Base-by-base conservation (phyloP, 2,888 invertebrate genomes). In the Leptinotarsa peninsularis region DNA sequence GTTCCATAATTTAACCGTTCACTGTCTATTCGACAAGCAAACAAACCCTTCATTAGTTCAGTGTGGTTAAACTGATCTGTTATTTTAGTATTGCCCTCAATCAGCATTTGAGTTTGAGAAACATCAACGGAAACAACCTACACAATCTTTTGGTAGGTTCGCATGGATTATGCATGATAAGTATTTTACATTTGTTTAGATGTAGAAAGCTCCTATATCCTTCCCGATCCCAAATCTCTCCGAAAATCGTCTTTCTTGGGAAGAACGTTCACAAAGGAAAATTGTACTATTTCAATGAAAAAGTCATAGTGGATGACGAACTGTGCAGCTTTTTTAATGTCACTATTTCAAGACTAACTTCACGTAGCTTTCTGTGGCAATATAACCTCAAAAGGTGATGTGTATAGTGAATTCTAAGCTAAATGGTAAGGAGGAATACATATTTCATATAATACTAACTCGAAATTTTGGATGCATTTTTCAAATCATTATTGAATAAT, bases 21-120 rank as follows among this genome's bases (percentile, higher is more conserved):
- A 43, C 10, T 43, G 43, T 43, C 10, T 10, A 13, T 43, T 43
- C 43, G 3, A 43, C 43, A 43, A 43, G 43, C 43, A 43, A 43
- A 43, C 13, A 10, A 43, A 43, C 43, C 63, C 67, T 77, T 43
- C 56, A 18, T 67, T 75, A 66, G 58, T 58, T 67, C 73, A 58
- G 66, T 70, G 69, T 77, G 76, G 77, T 83, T 80, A 83, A 81
- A 78, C 79, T 79, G 80, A 72, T 82, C 74, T 83, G 75, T 85
- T 83, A 83, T 86, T 87, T 84, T 88, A 88, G 88, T 87, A 81
- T 85, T 88, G 85, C 88, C 88, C 82, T 83, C 84, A 84, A 85
- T 88, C 86, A 87, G 87, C 88, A 87, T 88, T 83, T 88, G 86
- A 87, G 76, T 81, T 73, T 73, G 66, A 67, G 71, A 73, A 72